Base-by-base conservation (phyloP, 53 echinoderm and acorn worm genomes). In the Apostichopus leukothele region DNA sequence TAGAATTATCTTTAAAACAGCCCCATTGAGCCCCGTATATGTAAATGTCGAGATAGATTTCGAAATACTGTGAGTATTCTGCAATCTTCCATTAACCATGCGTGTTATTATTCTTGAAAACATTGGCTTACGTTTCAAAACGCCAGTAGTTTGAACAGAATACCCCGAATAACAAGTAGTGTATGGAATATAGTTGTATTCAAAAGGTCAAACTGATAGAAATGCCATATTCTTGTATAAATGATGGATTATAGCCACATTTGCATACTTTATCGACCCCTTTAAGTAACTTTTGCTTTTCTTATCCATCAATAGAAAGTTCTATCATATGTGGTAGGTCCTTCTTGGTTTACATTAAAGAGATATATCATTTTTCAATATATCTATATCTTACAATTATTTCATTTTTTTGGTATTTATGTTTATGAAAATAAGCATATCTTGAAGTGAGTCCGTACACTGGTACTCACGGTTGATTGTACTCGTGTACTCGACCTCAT, bases 21-120 rank as follows among this genome's bases (percentile, higher is more conserved):
- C 53, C 79, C 63, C 11, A 63, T 13, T 16, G 16, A 63, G 63
- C 63, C 52, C 79, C 51, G 39, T 39, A 79, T 79, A 79, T 79
- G 79, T 18, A 79, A 51, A 79, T 79, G 79, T 53, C 53, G 7
- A 51, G 79, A 79, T 79, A 79, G 12, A 53, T 53, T 79, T 79
- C 51, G n/a, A 79, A 79, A 79, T 79, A 19, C 50, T 50, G 51
- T 19, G n/a, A 79, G 50, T 52, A 51, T 18, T 39, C 19, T 50
- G 79, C 39, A 51, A 51, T 79, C 51, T 79, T 51, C 51, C 50
- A 53, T 53, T 79, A 79, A 53, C 52, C 79, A 79, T 51, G 79
- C 79, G 79, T 79, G n/a, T 52, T 53, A 79, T 63, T 63, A 63
- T 63, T 63, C 63, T 7, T 13, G 5, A 63, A 63, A 63, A 63